phyloP scores from a whole-genome alignment of 2,113 vertebrate species.

The Anhinga rufa region DNA sequence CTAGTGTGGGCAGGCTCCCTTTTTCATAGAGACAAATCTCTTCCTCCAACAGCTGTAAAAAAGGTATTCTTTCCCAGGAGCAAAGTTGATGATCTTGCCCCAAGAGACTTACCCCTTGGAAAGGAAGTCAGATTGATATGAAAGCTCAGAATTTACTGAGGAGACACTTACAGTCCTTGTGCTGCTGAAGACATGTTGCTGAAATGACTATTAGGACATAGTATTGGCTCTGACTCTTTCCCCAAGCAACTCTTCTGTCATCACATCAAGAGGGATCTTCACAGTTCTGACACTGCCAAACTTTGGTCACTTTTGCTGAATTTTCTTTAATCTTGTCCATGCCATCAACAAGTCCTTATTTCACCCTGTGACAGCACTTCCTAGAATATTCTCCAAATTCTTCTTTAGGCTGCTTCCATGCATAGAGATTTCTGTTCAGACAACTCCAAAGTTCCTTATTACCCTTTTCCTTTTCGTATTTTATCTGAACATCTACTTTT shows the following conservation, averaged over 20 bases:
- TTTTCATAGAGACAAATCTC: background rate
- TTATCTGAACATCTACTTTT: background rate
- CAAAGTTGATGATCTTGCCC: background rate
- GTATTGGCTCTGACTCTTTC: background rate
- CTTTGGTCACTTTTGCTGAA: background rate
- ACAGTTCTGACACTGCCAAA: background rate
- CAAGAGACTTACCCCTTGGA: background rate
- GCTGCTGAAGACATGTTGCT: background rate
- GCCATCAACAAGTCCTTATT: background rate
- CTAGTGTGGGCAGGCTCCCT: background rate
- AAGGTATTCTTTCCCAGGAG: background rate
- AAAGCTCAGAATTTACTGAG: background rate
- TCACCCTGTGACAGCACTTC: background rate
- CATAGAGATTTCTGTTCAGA: background rate
- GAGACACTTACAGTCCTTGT: background rate
- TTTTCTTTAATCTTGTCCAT: background rate
- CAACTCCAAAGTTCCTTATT: background rate
- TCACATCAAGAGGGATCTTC: background rate
- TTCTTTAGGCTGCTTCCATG: background rate
- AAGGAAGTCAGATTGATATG: background rate
- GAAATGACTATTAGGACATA: background rate
- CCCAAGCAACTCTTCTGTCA: background rate
- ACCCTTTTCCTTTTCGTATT: background rate
- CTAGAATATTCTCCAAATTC: background rate
- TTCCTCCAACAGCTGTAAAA: background rate